Evolutionary conservation across 2,113 vertebrate species (phyloP).

Genomic region (Lycocorax pyrrhopterus): DNA sequence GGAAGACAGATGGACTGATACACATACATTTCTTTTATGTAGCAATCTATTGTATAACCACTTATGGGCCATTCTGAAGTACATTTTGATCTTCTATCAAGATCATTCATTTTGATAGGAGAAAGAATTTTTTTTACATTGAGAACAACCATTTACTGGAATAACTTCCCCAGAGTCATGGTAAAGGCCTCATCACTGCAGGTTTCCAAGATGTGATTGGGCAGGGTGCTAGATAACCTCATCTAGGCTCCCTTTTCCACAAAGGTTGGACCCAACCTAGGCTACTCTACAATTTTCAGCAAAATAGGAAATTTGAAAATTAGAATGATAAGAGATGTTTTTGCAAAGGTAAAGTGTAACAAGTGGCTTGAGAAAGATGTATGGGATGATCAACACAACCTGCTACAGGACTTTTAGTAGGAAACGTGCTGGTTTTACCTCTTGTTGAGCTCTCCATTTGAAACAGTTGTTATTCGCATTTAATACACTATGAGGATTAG

Average conservation of each 20-base stretch:
- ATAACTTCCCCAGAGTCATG: background rate
- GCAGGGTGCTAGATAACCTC: background rate
- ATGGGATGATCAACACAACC: background rate
- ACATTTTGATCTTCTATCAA: background rate
- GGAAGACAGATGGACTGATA: background rate
- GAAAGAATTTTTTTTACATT: background rate
- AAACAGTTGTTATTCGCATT: background rate
- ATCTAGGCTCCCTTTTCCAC: background rate
- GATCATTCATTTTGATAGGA: background rate
- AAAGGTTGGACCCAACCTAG: background rate
- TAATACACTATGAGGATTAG: background rate
- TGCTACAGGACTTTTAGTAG: background rate
- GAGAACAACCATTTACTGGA: background rate
- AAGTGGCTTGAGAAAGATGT: background rate
- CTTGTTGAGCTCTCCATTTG: background rate
- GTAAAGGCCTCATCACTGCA: background rate
- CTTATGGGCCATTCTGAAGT: background rate
- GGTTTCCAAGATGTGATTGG: background rate
- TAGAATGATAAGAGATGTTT: background rate
- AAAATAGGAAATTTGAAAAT: background rate
- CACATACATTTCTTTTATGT: rapidly evolving
- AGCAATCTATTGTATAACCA: background rate
- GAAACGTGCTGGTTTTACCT: background rate
- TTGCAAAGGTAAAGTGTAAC: background rate
- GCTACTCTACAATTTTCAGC: background rate